Conservation (phyloP, 1,140 invertebrate genomes). For the Gryllus bimaculatus region DNA sequence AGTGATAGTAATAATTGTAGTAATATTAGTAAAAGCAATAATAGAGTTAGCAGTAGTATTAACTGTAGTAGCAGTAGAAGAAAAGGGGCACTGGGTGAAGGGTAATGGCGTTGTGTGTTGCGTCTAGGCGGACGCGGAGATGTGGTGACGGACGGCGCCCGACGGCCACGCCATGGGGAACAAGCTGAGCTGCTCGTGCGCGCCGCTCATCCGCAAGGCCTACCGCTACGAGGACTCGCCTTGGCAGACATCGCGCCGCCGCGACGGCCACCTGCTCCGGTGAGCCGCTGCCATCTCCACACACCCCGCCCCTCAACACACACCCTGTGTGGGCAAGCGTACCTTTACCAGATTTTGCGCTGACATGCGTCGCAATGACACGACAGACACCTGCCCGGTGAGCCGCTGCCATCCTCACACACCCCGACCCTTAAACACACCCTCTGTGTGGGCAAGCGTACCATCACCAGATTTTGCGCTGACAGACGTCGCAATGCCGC, state of each 20-base stretch:
- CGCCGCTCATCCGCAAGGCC: slow-evolving; percentile 83
- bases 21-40: too few relatives aligned
- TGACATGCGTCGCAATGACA: too few relatives aligned
- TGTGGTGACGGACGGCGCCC: slow-evolving; percentile 62
- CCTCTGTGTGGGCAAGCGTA: slow-evolving; percentile 60
- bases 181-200: slow-evolving; percentile 89
- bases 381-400: too few relatives aligned
- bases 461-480: slow-evolving; percentile 86
- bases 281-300: slow-evolving; percentile 34
- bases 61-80: too few relatives aligned
- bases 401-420: too few relatives aligned
- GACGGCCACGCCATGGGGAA: slow-evolving; percentile 68
- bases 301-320: too few relatives aligned
- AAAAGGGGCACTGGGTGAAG: not conserved
- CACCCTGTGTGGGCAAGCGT: too few relatives aligned
- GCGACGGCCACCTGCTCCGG: slow-evolving; percentile 87
- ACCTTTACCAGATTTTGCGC: too few relatives aligned
- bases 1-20: too few relatives aligned
- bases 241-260: slow-evolving; percentile 74
- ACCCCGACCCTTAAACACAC: too few relatives aligned
- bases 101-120: not conserved
- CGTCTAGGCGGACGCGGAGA: slow-evolving; percentile 36
- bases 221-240: slow-evolving; percentile 91
- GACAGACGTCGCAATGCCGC: slow-evolving; percentile 73
- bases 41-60: too few relatives aligned